phyloP scores from a whole-genome alignment of 92 coral and sea anemone species.

The Metridium senile region DNA sequence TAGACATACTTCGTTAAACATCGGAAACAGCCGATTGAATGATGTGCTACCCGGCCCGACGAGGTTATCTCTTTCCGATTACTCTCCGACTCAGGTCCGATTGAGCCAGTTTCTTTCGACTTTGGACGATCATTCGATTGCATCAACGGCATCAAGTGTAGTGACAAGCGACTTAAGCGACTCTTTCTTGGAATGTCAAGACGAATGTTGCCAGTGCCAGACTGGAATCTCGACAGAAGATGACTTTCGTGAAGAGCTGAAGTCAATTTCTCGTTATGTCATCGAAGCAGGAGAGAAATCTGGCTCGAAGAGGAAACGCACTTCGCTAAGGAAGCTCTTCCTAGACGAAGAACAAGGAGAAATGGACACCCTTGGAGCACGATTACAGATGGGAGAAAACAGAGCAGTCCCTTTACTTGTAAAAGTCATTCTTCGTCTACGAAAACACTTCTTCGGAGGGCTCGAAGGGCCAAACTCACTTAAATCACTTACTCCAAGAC shows the following conservation, averaged over 20 bases:
- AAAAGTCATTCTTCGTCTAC: constrained; percentile 68
- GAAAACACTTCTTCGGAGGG: constrained; percentile 77
- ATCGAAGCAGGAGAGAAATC: constrained; percentile 52
- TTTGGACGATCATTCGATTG: constrained; percentile 30
- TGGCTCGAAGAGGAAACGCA: constrained; percentile 11
- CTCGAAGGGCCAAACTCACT: constrained; percentile 52
- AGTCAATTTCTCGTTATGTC: constrained; percentile 69
- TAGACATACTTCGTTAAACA: not conserved
- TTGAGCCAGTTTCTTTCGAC: constrained; percentile 28
- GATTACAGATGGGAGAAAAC: constrained; percentile 42
- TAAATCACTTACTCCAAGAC: constrained; percentile 32
- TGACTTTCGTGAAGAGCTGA: constrained; percentile 80
- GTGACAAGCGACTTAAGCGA: constrained; percentile 77
- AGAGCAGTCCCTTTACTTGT: constrained; percentile 68
- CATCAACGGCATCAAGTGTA: constrained; percentile 75
- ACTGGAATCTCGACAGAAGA: constrained; percentile 72
- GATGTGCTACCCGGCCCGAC: constrained; percentile 22
- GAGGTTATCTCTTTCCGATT: constrained; percentile 15
- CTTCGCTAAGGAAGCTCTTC: constrained; percentile 34
- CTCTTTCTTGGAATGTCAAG: constrained; percentile 54
- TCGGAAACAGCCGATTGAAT: constrained; percentile 4
- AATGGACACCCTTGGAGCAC: constrained; percentile 57
- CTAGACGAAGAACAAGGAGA: constrained; percentile 87
- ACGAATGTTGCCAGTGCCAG: constrained; percentile 77
- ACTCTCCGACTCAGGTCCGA: constrained; percentile 22